Conservation (phyloP, 2,113 vertebrate species). For the Saccopteryx leptura region DNA sequence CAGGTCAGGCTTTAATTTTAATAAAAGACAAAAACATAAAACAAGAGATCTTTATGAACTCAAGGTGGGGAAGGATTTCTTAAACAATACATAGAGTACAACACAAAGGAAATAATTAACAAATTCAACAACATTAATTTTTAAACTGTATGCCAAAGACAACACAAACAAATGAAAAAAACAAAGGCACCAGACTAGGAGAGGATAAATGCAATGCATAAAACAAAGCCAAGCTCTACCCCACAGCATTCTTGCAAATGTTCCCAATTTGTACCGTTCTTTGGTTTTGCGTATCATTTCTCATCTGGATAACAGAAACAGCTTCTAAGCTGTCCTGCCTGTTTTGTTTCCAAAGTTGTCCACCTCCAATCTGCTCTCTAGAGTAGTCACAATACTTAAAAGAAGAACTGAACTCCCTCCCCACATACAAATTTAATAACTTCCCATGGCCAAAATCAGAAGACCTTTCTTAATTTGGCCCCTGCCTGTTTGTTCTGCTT, state of each 20-base stretch:
- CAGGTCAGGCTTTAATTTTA: neutral
- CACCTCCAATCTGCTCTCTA: neutral
- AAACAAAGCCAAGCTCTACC: neutral
- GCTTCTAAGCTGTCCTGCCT: constrained; percentile 12
- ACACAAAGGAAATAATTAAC: neutral
- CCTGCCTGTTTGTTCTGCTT: neutral
- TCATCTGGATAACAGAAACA: neutral
- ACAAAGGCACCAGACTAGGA: neutral
- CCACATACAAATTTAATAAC: neutral
- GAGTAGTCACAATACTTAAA: neutral
- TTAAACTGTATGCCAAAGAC: neutral
- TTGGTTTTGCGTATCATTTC: neutral
- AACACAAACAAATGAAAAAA: constrained; percentile 1
- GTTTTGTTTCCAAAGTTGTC: neutral
- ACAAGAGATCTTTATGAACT: neutral
- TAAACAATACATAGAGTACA: neutral
- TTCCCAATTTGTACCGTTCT: neutral
- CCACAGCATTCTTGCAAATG: neutral
- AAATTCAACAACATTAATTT: neutral
- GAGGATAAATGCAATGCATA: neutral
- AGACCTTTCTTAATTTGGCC: neutral
- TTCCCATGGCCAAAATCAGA: neutral
- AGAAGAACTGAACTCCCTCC: neutral
- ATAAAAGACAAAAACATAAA: constrained; percentile 7
- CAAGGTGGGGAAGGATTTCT: constrained; percentile 8